Evolutionary conservation across 2,888 invertebrate species (phyloP).

Genomic region (Drosophila emarginata): DNA sequence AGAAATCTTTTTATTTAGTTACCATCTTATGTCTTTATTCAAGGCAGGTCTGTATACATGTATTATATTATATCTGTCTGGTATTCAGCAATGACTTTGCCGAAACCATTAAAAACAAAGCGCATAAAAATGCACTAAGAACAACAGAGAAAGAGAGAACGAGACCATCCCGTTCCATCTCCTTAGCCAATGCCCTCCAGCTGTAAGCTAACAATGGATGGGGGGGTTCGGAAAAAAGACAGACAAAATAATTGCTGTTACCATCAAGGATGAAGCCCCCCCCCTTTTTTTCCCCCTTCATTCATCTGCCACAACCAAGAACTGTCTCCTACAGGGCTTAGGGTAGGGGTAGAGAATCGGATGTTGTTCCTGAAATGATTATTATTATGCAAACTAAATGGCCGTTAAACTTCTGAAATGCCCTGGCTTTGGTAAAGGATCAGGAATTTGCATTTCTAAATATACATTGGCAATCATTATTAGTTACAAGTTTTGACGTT

Average conservation of each 20-base stretch:
- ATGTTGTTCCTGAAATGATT: constrained; percentile 40
- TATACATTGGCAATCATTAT: constrained; percentile 60
- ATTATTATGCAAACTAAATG: constrained; percentile 61
- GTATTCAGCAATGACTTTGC: constrained; percentile 31
- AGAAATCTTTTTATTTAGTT: constrained; percentile 10
- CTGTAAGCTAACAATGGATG: constrained; percentile 37
- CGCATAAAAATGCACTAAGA: constrained; percentile 49
- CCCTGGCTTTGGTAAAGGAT: constrained; percentile 43
- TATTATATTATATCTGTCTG: constrained; percentile 18
- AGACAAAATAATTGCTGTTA: constrained; percentile 39
- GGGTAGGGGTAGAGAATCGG: constrained; percentile 20
- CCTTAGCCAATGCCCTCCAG: constrained; percentile 53
- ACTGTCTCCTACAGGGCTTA: constrained; percentile 12
- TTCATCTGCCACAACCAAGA: neutral
- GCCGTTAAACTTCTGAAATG: constrained; percentile 31
- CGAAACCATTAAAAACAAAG: constrained; percentile 64
- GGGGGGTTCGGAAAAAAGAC: constrained; percentile 6
- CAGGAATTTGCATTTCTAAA: constrained; percentile 72
- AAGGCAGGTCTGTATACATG: neutral
- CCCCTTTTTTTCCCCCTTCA: neutral
- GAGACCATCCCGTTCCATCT: constrained; percentile 27
- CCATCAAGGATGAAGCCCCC: constrained; percentile 11
- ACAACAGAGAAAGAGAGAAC: constrained; percentile 15
- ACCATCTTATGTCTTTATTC: constrained; percentile 5
- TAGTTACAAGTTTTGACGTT: constrained; percentile 51